These are phyloP conservation scores for Lasioglossum baleicum DNA, from an alignment of 1,140 invertebrate species.

Conservation along the genomic window DNA sequence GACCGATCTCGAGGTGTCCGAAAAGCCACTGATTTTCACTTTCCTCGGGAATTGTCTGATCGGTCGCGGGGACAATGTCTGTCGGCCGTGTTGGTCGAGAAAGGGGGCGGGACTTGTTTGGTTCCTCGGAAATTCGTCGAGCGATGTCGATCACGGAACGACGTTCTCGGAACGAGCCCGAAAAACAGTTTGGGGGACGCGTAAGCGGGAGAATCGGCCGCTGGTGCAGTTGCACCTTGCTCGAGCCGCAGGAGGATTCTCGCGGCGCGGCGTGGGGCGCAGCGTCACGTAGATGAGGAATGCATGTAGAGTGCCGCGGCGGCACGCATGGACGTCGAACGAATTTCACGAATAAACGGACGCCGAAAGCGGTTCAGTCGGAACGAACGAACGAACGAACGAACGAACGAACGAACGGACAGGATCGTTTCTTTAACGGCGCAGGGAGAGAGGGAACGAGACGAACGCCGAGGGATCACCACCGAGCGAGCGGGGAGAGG, in stretches of 20 bases:
- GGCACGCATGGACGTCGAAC: slow-evolving; percentile 6
- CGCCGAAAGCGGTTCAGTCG: slow-evolving; percentile 4
- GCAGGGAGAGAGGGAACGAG: not conserved
- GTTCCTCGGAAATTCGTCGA: not conserved
- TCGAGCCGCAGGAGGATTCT: not conserved
- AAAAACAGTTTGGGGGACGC: no score
- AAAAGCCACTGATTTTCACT: not conserved
- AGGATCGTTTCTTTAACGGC: slow-evolving; percentile 15
- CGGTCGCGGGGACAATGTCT: no score
- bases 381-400: no score
- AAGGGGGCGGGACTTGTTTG: no score
- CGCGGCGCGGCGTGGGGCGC: not conserved
- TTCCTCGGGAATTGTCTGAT: not conserved
- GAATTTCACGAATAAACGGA: slow-evolving; percentile 36
- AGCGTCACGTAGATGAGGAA: slow-evolving; percentile 19
- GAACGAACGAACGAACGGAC: not conserved
- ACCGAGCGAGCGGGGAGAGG: not conserved
- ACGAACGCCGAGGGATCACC: not conserved
- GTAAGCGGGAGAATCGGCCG: not conserved
- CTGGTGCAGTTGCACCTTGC: slow-evolving; percentile 9
- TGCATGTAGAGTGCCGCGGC: slow-evolving; percentile 6
- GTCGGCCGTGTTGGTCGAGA: no score
- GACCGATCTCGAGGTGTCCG: not conserved
- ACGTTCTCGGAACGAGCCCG: slow-evolving; percentile 10
- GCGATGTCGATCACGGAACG: slow-evolving; percentile 14